Conservation (phyloP, 1,140 invertebrate genomes). For the Diachasma alloeum region DNA sequence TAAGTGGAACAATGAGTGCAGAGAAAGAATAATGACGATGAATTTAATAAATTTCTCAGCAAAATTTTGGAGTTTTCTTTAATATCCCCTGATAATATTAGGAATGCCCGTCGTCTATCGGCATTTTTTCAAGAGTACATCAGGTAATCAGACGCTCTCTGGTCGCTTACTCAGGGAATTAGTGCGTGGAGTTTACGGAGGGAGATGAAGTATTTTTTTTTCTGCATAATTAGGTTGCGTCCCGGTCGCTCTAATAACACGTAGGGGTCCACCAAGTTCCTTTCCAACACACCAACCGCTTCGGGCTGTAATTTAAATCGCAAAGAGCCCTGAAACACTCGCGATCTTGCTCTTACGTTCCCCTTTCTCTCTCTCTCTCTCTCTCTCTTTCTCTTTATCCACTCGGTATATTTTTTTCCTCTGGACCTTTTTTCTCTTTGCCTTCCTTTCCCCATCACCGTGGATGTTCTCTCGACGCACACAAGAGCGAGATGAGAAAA, state of each 20-base stretch:
- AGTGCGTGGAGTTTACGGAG: not conserved
- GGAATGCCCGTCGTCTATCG: not conserved
- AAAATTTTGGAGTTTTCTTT: not conserved
- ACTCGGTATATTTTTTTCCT: not conserved
- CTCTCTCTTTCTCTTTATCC: not conserved
- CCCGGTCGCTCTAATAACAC: conserved; percentile 6
- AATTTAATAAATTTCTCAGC: too few species aligned
- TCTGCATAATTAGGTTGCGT: conserved; percentile 16
- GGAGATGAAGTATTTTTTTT: conserved; percentile 1
- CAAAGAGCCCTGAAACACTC: conserved; percentile 1
- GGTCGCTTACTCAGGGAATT: not conserved
- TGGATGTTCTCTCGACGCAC: not conserved
- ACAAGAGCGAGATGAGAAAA: not conserved
- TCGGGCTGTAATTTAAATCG: conserved; percentile 13
- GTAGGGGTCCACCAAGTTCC: not conserved
- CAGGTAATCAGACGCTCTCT: not conserved
- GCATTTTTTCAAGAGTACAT: not conserved
- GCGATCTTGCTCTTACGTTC: not conserved
- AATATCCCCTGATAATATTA: not conserved
- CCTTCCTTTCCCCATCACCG: not conserved
- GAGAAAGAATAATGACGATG: too few species aligned
- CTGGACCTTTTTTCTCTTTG: not conserved
- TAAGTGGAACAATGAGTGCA: too few species aligned
- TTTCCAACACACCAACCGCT: not conserved
- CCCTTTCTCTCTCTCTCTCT: not conserved